Evolutionary conservation across 2,888 invertebrate genomes (phyloP), one percentile per base, ranked within the genome.

Genomic region (Galeopsomyia nigrocyanea): DNA sequence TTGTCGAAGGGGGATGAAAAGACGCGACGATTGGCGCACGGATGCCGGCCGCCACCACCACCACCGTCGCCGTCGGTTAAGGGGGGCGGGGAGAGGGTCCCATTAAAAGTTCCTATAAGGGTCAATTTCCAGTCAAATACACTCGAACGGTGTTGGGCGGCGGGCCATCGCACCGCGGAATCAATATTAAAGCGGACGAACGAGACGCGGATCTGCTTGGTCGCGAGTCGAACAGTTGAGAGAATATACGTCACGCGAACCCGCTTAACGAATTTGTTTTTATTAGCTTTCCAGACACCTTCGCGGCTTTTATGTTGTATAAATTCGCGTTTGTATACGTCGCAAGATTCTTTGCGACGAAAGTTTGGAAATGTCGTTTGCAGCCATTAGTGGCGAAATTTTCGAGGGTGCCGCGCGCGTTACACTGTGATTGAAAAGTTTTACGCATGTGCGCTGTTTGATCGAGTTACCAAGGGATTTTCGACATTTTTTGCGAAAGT

Each of bases 51-150:
- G 31, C 9, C 47, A 39, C 26, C 49, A 16, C 39, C 26, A 13
- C 58, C 17, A 39, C 46, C 22, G 51, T 31, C 31, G 55, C 13
- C 14, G 56, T 3, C 26, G 58, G 26, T 22, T 22, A n/a, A 46
- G 39, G 62, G 51, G 49, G 56, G 56, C 39, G 39, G 62, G 51
- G 49, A 53, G 56, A 70, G 68, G 63, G 76, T 68, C 76, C 80
- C 79, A 80, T 82, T 81, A 80, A 82, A 82, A 81, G 79, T 80
- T 82, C 50, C 77, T 39, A 77, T 77, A 79, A 80, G 80, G 80
- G 80, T 80, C 80, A 79, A 82, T 81, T 81, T 82, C 79, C 82
- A 81, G 80, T 79, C 79, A 80, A 81, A 82, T 82, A 80, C 80
- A 82, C 80, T 79, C 75, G 79, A 81, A 78, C 79, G 79, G 77